Percentiles rank a stretch among this genome's conserved stretches.
Evolutionary conservation across 2,888 invertebrate species (phyloP).

Genomic region (Athetis lepigone): DNA sequence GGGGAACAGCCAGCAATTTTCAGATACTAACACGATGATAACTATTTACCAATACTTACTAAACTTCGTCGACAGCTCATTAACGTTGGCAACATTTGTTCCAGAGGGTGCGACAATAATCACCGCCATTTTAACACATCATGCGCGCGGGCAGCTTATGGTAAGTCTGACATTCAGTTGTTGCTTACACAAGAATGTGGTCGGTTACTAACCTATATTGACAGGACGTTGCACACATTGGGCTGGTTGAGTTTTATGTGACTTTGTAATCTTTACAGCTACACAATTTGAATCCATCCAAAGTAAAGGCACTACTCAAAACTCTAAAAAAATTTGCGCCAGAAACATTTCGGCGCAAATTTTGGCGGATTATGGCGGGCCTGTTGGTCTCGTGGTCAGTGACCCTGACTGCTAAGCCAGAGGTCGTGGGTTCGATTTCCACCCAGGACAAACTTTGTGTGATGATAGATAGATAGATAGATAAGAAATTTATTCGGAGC

Average conservation of each 20-base stretch:
- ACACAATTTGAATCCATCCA: not conserved
- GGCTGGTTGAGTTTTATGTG: not conserved
- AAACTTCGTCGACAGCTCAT: slow-evolving; percentile 18
- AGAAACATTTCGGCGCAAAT: no score
- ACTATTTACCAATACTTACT: slow-evolving; percentile 4
- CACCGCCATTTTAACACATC: slow-evolving; percentile 68
- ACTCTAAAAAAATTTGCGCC: no score
- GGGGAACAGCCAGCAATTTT: no score
- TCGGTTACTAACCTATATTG: slow-evolving; percentile 8
- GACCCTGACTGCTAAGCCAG: no score
- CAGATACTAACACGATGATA: slow-evolving; percentile 34
- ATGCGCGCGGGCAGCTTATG: slow-evolving; percentile 80
- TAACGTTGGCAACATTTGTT: slow-evolving; percentile 68
- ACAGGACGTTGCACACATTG: slow-evolving; percentile 4
- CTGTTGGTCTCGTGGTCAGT: no score
- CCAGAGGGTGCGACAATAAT: slow-evolving; percentile 68
- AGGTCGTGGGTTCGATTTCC: no score
- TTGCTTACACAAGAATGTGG: slow-evolving; percentile 34
- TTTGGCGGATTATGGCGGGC: no score
- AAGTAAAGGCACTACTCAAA: no score
- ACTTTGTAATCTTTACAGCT: not conserved
- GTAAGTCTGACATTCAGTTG: slow-evolving; percentile 69
- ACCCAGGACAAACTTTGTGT: no score
- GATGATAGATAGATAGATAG: no score
- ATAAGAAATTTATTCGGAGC: no score